Conservation (phyloP, 2,113 vertebrate species). For the Cranoglanis bouderius region DNA sequence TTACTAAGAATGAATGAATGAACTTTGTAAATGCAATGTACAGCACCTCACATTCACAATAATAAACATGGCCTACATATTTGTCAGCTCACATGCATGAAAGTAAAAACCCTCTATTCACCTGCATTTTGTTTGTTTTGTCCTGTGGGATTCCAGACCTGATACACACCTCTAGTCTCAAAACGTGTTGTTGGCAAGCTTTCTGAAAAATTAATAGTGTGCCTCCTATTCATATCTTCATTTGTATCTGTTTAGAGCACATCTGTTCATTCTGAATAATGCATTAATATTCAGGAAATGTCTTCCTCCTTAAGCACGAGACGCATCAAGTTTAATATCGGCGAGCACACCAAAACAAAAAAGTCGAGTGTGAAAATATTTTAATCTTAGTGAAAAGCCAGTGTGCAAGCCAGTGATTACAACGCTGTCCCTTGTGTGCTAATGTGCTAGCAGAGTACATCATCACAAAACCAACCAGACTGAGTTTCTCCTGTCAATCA, state of each 20-base stretch:
- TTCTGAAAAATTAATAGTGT: background rate
- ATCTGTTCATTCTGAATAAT: background rate
- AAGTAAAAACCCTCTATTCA: background rate
- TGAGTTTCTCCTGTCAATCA: background rate
- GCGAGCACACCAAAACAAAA: background rate
- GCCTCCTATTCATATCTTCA: background rate
- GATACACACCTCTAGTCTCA: background rate
- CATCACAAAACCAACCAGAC: background rate
- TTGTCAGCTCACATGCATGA: background rate
- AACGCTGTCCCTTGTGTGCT: background rate
- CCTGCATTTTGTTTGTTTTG: background rate
- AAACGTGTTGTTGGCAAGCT: background rate
- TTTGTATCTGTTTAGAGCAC: background rate
- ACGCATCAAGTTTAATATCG: background rate
- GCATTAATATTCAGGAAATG: background rate
- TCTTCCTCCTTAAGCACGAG: background rate
- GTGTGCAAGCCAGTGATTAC: constrained; percentile 4
- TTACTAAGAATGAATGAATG: background rate
- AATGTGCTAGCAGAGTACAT: background rate
- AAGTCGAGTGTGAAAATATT: background rate
- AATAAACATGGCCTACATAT: background rate
- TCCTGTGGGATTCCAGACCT: background rate
- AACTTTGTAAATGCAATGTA: background rate
- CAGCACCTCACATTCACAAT: background rate
- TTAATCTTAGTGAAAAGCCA: constrained; percentile 3